These are phyloP conservation scores for Criorhina ranunculi DNA, from an alignment of 2,888 invertebrate genomes.

Conservation along the genomic window DNA sequence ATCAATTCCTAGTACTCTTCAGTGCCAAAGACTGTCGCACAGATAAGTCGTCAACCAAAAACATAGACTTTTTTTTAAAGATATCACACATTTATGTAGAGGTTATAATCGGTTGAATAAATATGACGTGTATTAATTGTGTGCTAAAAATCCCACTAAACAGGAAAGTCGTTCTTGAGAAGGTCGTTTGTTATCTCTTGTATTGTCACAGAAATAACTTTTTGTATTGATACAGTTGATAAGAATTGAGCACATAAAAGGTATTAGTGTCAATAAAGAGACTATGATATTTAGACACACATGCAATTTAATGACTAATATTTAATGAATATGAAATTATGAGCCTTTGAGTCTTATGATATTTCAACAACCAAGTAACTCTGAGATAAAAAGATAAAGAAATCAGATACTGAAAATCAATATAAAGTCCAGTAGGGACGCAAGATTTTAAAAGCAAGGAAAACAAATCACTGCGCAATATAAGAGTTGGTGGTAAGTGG, in stretches of 20 bases:
- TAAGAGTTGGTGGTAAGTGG: too few species aligned
- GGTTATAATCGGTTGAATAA: conserved; percentile 20
- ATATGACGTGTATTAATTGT: conserved; percentile 29
- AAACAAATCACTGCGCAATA: too few species aligned
- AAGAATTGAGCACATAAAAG: background rate
- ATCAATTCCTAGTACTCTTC: too few species aligned
- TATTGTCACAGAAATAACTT: conserved; percentile 23
- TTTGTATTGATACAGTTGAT: conserved; percentile 50
- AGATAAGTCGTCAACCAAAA: too few species aligned
- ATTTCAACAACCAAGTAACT: background rate
- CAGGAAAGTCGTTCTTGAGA: conserved; percentile 55
- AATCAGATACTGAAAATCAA: too few species aligned
- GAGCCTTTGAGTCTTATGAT: background rate
- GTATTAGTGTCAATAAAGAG: conserved; percentile 4
- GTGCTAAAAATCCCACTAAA: conserved; percentile 46
- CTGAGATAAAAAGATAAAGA: too few species aligned
- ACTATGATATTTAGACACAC: conserved; percentile 2
- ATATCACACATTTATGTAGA: conserved; percentile 1
- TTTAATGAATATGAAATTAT: background rate
- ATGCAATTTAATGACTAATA: background rate
- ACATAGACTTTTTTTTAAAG: conserved; percentile 11
- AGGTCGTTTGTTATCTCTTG: conserved; percentile 70
- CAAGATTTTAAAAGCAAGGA: too few species aligned
- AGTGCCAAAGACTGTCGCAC: too few species aligned
- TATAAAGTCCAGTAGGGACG: too few species aligned